Base-by-base conservation (phyloP, 1,140 invertebrate genomes). In the Nephila pilipes region DNA sequence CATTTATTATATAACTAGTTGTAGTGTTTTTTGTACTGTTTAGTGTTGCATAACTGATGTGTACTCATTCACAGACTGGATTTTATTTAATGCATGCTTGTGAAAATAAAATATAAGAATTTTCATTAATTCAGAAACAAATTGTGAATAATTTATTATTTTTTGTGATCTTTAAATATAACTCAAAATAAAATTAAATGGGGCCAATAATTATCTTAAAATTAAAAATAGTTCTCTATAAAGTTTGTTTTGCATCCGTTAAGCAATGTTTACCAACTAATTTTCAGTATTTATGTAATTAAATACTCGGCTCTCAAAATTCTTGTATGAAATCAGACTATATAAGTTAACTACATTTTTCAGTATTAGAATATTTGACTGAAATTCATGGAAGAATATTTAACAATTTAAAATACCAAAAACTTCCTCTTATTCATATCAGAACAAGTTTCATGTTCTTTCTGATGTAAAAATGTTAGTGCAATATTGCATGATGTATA, bases 11-110 rank as follows among this genome's bases (percentile, higher is more conserved):
- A n/a, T 83, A 14, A 83, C 38, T 83, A 46, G 80, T 83, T 0
- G 80, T 83, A 83, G 80, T n/a, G 22, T 25, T 16, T 32, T 83
- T 54, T 54, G 80, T 38, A 46, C 79, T 22, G 18, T 83, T 83
- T 83, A 55, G 80, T 83, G 10, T 55, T 75, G 29, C 18, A 29
- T 29, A 36, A 36, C 29, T 69, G 12, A 75, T 32, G 29, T 75
- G 10, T 75, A 75, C 65, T 75, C 65, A 32, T 75, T 29, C 16
- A 32, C n/a, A 16, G 29, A 29, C 29, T 65, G 60, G 22, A 65
- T 65, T 25, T 36, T 36, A 36, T 75, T 75, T 75, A 12, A 16
- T 75, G 65, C 65, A 75, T 75, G 4, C 32, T 75, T 75, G n/a
- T 10, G n/a, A 25, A 75, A 29, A 36, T 32, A 14, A 18, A 4